Evolutionary conservation across 2,888 invertebrate species (phyloP).

Genomic region (Lithosia quadra): DNA sequence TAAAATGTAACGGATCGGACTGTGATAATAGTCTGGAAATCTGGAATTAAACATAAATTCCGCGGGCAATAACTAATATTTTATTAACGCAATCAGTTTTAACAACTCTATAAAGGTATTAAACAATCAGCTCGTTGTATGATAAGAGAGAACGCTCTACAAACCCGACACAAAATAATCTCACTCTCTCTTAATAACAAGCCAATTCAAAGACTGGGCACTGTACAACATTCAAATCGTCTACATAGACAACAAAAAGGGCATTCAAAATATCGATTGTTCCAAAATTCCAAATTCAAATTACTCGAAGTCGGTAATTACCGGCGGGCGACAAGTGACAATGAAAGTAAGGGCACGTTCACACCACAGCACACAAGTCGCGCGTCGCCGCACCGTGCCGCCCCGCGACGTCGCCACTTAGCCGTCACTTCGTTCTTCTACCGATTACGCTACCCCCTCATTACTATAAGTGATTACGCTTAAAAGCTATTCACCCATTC

Average conservation of each 20-base stretch:
- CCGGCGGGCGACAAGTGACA: constrained; percentile 70
- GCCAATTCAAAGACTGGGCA: background rate
- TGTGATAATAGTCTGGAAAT: no score
- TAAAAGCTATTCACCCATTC: constrained; percentile 82
- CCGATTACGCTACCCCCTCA: constrained; percentile 77
- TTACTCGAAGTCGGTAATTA: constrained; percentile 64
- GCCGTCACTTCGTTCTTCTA: constrained; percentile 64
- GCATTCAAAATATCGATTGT: constrained; percentile 43
- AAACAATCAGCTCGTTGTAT: background rate
- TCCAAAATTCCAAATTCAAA: constrained; percentile 67
- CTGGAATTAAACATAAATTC: no score
- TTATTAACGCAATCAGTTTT: no score
- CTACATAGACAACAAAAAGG: constrained; percentile 19
- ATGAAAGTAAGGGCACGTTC: constrained; percentile 77
- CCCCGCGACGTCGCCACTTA: constrained; percentile 80
- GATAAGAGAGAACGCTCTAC: background rate
- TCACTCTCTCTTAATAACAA: background rate
- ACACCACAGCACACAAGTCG: constrained; percentile 67
- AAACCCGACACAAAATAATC: background rate
- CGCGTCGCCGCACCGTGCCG: constrained; percentile 65
- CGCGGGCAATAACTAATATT: no score
- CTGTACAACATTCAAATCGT: background rate
- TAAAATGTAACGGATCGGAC: no score
- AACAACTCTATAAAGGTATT: background rate
- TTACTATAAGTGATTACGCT: constrained; percentile 85